A percentile compares a stretch with the other conserved stretches of the same genome.
These are phyloP conservation scores for Coptodon rendalli DNA, from an alignment of 2,113 vertebrate species.

Conservation along the genomic window DNA sequence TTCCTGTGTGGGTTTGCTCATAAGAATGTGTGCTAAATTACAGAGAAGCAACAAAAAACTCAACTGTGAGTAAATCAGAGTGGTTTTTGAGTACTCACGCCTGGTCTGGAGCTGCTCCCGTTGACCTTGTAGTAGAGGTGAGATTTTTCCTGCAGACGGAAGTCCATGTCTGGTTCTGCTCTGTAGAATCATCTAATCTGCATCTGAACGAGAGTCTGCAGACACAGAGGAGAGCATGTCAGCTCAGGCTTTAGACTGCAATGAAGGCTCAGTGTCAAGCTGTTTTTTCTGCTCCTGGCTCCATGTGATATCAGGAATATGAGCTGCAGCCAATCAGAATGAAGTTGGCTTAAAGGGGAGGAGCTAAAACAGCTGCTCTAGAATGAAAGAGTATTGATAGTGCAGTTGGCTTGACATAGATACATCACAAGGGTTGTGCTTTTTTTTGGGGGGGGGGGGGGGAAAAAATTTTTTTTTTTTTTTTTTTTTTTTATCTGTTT, in stretches of 20 bases:
- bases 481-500: no score
- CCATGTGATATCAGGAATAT: background rate
- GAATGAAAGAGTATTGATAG: background rate
- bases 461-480: background rate
- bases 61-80: background rate
- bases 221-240: background rate
- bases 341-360: background rate
- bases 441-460: background rate
- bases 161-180: conserved; percentile 46
- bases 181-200: background rate
- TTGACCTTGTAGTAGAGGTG: conserved; percentile 46
- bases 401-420: background rate
- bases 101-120: conserved; percentile 6
- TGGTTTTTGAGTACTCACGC: background rate
- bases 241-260: background rate
- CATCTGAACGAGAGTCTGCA: background rate
- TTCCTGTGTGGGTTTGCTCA: background rate
- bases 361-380: background rate
- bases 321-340: background rate
- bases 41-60: background rate
- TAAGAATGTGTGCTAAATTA: background rate
- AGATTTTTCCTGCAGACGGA: conserved; percentile 43
- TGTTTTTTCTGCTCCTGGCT: background rate
- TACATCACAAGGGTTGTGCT: background rate
- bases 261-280: background rate